phyloP scores from a whole-genome alignment of 2,888 invertebrate genomes.

The Perdita meconis region DNA sequence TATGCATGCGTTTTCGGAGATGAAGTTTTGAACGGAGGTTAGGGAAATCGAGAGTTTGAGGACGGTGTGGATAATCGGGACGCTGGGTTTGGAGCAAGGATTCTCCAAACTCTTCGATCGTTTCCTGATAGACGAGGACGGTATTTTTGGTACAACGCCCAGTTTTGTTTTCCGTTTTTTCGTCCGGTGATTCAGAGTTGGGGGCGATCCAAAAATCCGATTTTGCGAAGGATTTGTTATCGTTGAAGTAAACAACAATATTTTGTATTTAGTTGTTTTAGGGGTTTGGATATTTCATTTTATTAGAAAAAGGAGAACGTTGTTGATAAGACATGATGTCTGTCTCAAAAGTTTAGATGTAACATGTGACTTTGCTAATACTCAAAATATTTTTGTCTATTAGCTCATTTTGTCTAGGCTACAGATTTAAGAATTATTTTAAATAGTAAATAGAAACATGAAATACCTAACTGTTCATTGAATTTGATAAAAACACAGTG shows the following conservation, averaged over 20 bases:
- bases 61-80: background rate
- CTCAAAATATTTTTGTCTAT: no score
- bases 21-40: background rate
- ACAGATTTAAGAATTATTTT: no score
- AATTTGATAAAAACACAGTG: no score
- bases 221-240: background rate
- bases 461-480: no score
- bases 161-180: slow-evolving; percentile 40
- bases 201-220: slow-evolving; percentile 24
- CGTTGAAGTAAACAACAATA: background rate
- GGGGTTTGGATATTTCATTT: no score
- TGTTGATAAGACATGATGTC: no score
- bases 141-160: slow-evolving; percentile 53
- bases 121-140: slow-evolving; percentile 17
- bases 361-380: no score
- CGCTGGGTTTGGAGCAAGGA: background rate
- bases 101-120: slow-evolving; percentile 20
- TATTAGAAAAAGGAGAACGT: no score
- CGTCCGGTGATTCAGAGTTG: background rate
- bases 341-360: no score
- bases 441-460: no score
- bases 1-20: background rate
- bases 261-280: background rate
- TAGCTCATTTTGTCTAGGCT: no score
- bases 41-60: background rate